Conservation (phyloP, 1,140 invertebrate species). For the Hycleus phaleratus region DNA sequence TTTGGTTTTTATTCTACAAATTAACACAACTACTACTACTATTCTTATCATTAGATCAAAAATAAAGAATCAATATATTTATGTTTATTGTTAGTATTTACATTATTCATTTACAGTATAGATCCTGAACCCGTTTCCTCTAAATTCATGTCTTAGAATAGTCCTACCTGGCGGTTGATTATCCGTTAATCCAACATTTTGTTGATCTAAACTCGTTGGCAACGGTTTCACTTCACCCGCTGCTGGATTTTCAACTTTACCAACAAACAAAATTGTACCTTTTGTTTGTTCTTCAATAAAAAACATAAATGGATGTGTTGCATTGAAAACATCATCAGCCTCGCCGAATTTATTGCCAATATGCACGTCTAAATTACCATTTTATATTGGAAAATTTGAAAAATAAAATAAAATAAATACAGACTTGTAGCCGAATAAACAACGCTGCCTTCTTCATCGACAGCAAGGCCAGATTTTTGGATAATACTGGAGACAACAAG, state of each 20-base stretch:
- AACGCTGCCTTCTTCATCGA: slow-evolving; percentile 75
- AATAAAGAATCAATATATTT: too few relatives aligned
- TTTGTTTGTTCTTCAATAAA: slow-evolving; percentile 68
- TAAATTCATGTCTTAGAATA: too few relatives aligned
- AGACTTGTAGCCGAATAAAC: slow-evolving; percentile 70
- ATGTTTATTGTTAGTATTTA: too few relatives aligned
- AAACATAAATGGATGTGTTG: slow-evolving; percentile 69
- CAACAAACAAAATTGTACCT: slow-evolving; percentile 63
- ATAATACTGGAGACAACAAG: slow-evolving; percentile 64
- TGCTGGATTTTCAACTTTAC: slow-evolving; percentile 57
- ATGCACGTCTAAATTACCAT: slow-evolving; percentile 48
- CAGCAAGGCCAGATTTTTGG: slow-evolving; percentile 74
- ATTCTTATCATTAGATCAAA: too few relatives aligned
- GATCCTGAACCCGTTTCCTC: too few relatives aligned
- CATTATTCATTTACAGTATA: too few relatives aligned
- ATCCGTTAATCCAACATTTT: too few relatives aligned
- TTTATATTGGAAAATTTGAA: background rate
- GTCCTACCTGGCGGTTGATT: too few relatives aligned
- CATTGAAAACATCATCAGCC: slow-evolving; percentile 50
- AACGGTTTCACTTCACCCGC: slow-evolving; percentile 8
- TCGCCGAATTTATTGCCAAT: slow-evolving; percentile 65
- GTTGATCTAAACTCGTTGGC: background rate
- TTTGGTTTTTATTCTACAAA: too few relatives aligned
- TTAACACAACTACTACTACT: too few relatives aligned
- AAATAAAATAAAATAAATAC: background rate